phyloP scores from a whole-genome alignment of 2,113 vertebrate genomes.

The Lynx canadensis region DNA sequence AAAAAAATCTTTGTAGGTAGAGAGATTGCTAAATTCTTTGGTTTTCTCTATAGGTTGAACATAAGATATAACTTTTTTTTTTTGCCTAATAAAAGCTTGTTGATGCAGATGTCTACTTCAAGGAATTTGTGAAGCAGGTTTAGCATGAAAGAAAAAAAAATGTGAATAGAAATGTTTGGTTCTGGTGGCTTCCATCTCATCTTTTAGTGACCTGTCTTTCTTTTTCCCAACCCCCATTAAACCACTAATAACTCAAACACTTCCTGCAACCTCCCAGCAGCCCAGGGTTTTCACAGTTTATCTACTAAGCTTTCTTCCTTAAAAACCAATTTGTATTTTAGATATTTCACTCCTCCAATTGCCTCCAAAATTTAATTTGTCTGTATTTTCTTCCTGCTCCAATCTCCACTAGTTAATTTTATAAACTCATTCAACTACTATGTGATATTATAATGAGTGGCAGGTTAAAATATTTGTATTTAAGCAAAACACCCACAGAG shows the following conservation, averaged over 20 bases:
- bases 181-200: background rate
- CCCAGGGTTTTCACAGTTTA: background rate
- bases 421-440: background rate
- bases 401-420: background rate
- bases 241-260: background rate
- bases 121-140: slow-evolving; percentile 22
- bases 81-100: slow-evolving; percentile 38
- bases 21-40: slow-evolving; percentile 45
- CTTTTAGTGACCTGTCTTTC: background rate
- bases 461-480: background rate
- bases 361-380: background rate
- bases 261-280: background rate
- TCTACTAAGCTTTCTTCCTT: background rate
- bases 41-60: slow-evolving; percentile 43
- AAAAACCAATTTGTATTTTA: background rate
- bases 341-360: background rate
- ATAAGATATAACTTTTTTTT: slow-evolving; percentile 38
- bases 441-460: background rate
- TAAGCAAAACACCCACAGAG: background rate
- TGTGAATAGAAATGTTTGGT: slow-evolving; percentile 32
- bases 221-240: background rate
- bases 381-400: background rate
- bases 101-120: slow-evolving; percentile 32
- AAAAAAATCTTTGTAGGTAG: slow-evolving; percentile 33
- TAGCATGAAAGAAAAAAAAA: background rate